These are phyloP conservation scores for Pseudoatta argentina DNA, from an alignment of 1,140 invertebrate genomes.

Conservation along the genomic window DNA sequence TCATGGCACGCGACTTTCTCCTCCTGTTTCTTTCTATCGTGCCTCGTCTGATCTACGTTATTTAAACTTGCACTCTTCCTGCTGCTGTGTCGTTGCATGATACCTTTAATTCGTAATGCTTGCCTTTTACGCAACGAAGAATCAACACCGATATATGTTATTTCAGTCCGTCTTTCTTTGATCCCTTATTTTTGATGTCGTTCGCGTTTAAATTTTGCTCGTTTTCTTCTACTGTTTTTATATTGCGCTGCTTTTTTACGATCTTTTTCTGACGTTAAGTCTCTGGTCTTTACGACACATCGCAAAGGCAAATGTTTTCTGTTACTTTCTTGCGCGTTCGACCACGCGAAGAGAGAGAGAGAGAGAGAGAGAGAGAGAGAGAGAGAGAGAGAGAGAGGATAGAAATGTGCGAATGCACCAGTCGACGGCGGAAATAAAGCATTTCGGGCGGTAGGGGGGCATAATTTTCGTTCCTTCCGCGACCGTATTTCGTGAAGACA, in stretches of 20 bases:
- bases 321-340: neutral
- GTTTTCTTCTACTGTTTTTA: constrained; percentile 29
- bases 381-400: neutral
- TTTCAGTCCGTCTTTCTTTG: neutral
- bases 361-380: neutral
- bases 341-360: neutral
- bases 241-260: constrained; percentile 15
- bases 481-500: constrained; percentile 76
- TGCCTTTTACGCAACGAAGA: constrained; percentile 6
- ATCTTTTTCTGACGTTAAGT: constrained; percentile 38
- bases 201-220: constrained; percentile 15
- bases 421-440: constrained; percentile 71
- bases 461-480: constrained; percentile 80
- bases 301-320: constrained; percentile 58
- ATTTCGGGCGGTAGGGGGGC: constrained; percentile 60
- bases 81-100: neutral
- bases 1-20: constrained; percentile 66
- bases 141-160: constrained; percentile 7
- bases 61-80: constrained; percentile 34
- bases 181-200: neutral
- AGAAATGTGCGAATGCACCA: constrained; percentile 56
- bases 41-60: constrained; percentile 24
- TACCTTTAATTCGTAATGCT: constrained; percentile 13
- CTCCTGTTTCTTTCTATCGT: neutral
- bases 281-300: constrained; percentile 53